These are phyloP conservation scores for Orius laevigatus DNA, from an alignment of 1,140 invertebrate genomes.

Conservation along the genomic window DNA sequence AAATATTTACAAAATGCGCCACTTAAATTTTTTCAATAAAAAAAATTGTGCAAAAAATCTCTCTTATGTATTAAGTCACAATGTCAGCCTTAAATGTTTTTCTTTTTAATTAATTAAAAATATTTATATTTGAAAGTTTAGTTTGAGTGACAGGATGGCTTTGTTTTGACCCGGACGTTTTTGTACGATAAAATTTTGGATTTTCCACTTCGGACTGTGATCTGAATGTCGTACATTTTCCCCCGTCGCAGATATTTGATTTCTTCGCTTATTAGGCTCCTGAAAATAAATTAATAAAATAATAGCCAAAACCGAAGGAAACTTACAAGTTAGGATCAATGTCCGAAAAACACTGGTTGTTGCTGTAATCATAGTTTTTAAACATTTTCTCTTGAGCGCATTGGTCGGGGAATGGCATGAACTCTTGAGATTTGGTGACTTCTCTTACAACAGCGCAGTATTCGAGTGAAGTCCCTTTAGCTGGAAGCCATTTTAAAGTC, in stretches of 20 bases:
- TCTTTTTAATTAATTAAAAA: too few species aligned
- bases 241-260: constrained; percentile 6
- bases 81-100: too few species aligned
- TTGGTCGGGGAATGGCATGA: constrained; percentile 3
- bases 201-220: constrained; percentile 9
- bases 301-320: neutral
- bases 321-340: neutral
- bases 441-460: constrained; percentile 9
- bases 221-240: constrained; percentile 13
- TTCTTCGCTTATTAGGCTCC: constrained; percentile 9
- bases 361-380: constrained; percentile 8
- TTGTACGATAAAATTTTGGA: constrained; percentile 11
- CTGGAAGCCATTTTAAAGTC: constrained; percentile 4
- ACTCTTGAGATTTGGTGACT: neutral
- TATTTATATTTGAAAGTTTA: too few species aligned
- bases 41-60: too few species aligned
- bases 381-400: constrained; percentile 5
- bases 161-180: constrained; percentile 9
- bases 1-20: too few species aligned
- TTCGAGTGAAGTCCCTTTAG: neutral
- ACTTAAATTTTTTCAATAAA: too few species aligned
- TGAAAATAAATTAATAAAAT: constrained; percentile 4
- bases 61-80: too few species aligned
- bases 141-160: neutral
- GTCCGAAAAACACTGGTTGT: constrained; percentile 3